These are phyloP conservation scores for Ypsolopha sequella DNA, from an alignment of 2,888 invertebrate species.

Conservation along the genomic window DNA sequence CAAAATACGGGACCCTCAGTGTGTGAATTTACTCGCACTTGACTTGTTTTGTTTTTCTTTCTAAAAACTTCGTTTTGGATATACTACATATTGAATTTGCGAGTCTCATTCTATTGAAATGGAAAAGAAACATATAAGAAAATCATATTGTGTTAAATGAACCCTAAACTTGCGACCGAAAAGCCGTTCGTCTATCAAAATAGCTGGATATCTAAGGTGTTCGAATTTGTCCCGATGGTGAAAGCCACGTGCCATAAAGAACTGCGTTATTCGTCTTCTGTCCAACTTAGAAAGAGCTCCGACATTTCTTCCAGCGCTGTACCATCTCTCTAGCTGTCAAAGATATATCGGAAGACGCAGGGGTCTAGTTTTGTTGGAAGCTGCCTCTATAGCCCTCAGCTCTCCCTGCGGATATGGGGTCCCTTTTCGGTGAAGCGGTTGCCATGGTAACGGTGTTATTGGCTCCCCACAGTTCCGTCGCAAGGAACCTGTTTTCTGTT, in stretches of 20 bases:
- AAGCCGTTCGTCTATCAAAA: neutral
- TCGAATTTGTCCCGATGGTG: constrained; percentile 3
- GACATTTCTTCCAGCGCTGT: neutral
- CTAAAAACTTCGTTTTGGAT: too few species aligned
- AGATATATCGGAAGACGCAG: constrained; percentile 15
- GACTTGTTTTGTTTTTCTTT: too few species aligned
- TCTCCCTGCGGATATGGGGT: constrained; percentile 38
- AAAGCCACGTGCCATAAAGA: constrained; percentile 3
- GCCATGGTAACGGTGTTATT: constrained; percentile 56
- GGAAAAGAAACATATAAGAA: too few species aligned
- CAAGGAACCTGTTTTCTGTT: constrained; percentile 25
- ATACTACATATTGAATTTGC: too few species aligned
- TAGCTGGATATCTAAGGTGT: constrained; percentile 1
- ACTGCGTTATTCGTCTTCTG: neutral
- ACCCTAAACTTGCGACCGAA: neutral
- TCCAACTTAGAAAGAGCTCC: neutral
- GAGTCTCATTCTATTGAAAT: too few species aligned
- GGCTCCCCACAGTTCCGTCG: constrained; percentile 49
- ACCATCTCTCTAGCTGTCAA: constrained; percentile 8
- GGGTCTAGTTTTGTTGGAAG: constrained; percentile 45
- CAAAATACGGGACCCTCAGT: too few species aligned
- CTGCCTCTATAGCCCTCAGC: constrained; percentile 26
- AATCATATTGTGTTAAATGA: neutral
- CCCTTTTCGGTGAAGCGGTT: constrained; percentile 42
- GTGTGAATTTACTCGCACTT: too few species aligned